These are phyloP conservation scores for Epizoanthus illoricatus DNA, from an alignment of 92 coral and sea anemone species.

Conservation along the genomic window DNA sequence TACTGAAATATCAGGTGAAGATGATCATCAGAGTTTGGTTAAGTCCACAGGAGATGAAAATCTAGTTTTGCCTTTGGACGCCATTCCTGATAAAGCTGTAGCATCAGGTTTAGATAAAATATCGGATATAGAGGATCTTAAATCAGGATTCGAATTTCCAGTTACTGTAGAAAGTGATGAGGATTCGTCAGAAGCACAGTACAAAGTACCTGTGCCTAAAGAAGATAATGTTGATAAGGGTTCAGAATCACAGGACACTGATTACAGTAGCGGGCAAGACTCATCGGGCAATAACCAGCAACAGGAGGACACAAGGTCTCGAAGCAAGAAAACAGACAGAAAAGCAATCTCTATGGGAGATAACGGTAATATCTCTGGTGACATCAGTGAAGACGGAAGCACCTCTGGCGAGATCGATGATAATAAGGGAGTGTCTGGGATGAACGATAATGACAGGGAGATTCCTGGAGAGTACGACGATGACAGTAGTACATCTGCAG, in stretches of 20 bases:
- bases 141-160: conserved; percentile 36
- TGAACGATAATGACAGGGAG: neutral
- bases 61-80: neutral
- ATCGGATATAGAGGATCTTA: neutral
- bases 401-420: neutral
- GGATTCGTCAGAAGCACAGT: neutral
- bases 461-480: conserved; percentile 19
- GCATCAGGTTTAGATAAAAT: neutral
- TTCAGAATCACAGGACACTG: neutral
- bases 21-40: neutral
- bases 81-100: neutral
- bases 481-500: neutral
- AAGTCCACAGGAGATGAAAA: neutral
- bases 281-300: neutral
- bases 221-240: neutral
- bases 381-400: neutral
- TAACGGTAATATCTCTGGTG: neutral
- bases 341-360: neutral
- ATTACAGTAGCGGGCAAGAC: neutral
- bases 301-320: neutral
- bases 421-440: neutral
- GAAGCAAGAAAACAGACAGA: neutral
- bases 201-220: neutral
- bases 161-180: neutral
- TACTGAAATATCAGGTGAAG: neutral